phyloP scores from a whole-genome alignment of 1,140 invertebrate species.

The Drosophila subpulchrella region DNA sequence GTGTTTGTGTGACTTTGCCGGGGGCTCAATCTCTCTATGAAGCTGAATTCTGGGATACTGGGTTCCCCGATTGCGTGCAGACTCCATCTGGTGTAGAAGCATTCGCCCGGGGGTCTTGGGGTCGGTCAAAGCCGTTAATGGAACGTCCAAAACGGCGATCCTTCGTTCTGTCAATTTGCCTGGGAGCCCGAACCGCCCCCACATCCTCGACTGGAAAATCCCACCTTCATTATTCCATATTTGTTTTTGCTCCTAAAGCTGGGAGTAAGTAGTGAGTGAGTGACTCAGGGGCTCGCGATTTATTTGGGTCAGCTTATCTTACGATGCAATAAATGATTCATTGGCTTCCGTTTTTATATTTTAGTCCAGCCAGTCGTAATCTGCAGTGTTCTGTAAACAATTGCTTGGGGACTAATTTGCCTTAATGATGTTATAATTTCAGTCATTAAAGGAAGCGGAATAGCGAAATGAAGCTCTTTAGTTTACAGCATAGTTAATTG shows the following conservation, averaged over 20 bases:
- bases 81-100: conserved; percentile 44
- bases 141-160: conserved; percentile 23
- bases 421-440: not conserved
- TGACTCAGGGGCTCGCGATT: conserved; percentile 25
- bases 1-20: not conserved
- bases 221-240: conserved; percentile 26
- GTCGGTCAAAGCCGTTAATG: conserved; percentile 35
- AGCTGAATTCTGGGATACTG: not conserved
- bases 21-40: not conserved
- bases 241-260: conserved; percentile 12
- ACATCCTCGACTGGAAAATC: not conserved
- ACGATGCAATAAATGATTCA: conserved; percentile 42
- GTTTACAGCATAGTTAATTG: too few relatives aligned
- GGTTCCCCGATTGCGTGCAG: conserved; percentile 22
- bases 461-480: not conserved
- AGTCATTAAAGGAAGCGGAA: not conserved
- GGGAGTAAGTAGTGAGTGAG: conserved; percentile 12
- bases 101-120: conserved; percentile 21
- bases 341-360: conserved; percentile 6
- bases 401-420: conserved; percentile 13
- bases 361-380: conserved; percentile 15
- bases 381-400: conserved; percentile 3
- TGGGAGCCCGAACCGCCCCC: not conserved
- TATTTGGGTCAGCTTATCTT: conserved; percentile 32
- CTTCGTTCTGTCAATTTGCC: conserved; percentile 31